phyloP scores from a whole-genome alignment of 2,113 vertebrate genomes.

The Syngnathus floridae region DNA sequence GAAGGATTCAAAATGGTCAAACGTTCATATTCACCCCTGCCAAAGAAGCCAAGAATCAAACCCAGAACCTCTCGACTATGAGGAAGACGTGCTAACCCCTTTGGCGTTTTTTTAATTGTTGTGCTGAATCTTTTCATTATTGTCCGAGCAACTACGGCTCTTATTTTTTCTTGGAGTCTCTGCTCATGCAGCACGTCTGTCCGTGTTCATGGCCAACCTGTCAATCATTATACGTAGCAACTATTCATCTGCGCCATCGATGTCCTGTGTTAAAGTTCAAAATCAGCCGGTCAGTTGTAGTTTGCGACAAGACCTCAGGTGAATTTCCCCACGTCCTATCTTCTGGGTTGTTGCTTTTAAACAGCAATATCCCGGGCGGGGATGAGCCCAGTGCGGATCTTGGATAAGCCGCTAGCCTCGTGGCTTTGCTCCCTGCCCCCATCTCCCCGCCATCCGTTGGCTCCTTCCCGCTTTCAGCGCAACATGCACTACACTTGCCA shows the following conservation, averaged over 20 bases:
- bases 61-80: background rate
- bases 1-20: too few species aligned
- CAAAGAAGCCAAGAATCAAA: background rate
- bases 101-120: too few species aligned
- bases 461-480: slow-evolving; percentile 23
- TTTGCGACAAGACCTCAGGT: background rate
- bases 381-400: slow-evolving; percentile 62
- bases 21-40: too few species aligned
- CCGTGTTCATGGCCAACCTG: background rate
- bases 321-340: slow-evolving; percentile 36
- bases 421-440: slow-evolving; percentile 65
- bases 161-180: background rate
- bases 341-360: slow-evolving; percentile 57
- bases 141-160: background rate
- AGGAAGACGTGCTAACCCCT: too few species aligned
- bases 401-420: slow-evolving; percentile 60
- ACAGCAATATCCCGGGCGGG: slow-evolving; percentile 61
- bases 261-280: background rate
- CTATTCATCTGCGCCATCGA: background rate
- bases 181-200: background rate
- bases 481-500: slow-evolving; percentile 56
- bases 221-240: background rate
- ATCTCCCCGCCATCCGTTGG: slow-evolving; percentile 34
- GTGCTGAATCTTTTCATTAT: background rate
- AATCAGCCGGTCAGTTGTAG: background rate